Conservation (phyloP, 2,113 vertebrate genomes). For the Actenoides hombroni region DNA sequence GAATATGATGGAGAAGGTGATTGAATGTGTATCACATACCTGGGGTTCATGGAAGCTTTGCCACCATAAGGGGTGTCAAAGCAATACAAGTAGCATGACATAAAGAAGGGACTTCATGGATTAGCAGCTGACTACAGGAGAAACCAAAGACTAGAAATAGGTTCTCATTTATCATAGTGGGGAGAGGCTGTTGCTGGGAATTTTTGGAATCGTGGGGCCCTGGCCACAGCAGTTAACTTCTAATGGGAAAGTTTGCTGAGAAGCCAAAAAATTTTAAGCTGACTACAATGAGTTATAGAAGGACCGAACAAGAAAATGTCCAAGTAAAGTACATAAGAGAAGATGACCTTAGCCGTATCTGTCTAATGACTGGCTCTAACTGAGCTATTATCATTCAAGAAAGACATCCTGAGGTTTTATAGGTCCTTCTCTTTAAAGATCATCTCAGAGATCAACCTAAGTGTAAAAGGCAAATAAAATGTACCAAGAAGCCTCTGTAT, state of each 20-base stretch:
- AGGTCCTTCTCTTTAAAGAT: not conserved
- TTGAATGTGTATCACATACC: not conserved
- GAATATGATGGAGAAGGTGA: not conserved
- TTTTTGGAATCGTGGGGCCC: not conserved
- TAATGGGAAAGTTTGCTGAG: constrained; percentile 26
- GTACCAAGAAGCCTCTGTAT: not conserved
- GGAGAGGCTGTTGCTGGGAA: not conserved
- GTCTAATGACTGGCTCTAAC: constrained; percentile 33
- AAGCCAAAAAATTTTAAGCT: constrained; percentile 5
- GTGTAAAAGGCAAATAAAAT: not conserved
- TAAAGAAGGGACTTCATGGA: not conserved
- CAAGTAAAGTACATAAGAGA: not conserved
- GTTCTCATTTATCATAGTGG: not conserved
- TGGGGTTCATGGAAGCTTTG: not conserved
- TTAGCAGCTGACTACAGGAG: not conserved
- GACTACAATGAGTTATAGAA: constrained; percentile 18
- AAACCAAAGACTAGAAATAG: not conserved
- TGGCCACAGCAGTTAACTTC: not conserved
- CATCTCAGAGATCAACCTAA: not conserved
- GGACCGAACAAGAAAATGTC: not conserved
- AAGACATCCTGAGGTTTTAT: not conserved
- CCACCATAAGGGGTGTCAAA: not conserved
- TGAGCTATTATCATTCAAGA: constrained; percentile 37
- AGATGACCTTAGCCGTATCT: constrained; percentile 55
- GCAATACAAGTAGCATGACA: not conserved